Base-by-base conservation (phyloP, 2,888 invertebrate genomes). In the Troides aeacus region DNA sequence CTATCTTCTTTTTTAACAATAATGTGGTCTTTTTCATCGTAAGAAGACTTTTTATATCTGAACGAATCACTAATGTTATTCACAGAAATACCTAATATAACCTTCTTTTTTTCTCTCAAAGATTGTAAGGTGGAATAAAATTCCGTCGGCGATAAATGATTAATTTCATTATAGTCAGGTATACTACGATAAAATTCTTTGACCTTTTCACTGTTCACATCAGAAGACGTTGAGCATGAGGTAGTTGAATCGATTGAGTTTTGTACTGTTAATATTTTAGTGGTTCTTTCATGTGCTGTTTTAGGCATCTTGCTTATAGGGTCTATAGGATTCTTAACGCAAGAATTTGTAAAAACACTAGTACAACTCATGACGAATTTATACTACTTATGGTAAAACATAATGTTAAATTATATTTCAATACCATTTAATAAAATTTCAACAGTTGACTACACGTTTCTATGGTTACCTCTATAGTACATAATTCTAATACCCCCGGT, bases 181-280 rank as follows among this genome's bases (percentile, higher is more conserved):
- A 97, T 97, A 78, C 96, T 96, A 66, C 94, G 94, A 76, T 95
- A 95, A 84, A 97, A 96, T 71, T 96, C 94, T 71, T 96, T 93
- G 73, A 96, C 91, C 64, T 94, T 94, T 62, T 94, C 86, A 57
- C 94, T 92, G 64, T 94, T 93, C 65, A 89, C 78, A 71, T 93
- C 79, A 2, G 81, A 81, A n/a, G 79, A 78, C 10, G 81, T 72
- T 76, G 92, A 81, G 74, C 83, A 85, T 30, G 30, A 3, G 42
- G 82, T 73, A 60, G 79, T 84, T 1, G 90, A 88, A 76, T 90
- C 89, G 62, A 87, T 77, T 72, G 89, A 86, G 81, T 86, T 79
- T 80, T 88, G 82, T 80, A 89, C 83, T 73, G 81, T 80, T 73
- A 87, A 73, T 70, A 83, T 78, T 65, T 88, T 86, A 39, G 81